These are phyloP conservation scores for Incurvaria masculella DNA, from an alignment of 2,888 invertebrate genomes.

Conservation along the genomic window DNA sequence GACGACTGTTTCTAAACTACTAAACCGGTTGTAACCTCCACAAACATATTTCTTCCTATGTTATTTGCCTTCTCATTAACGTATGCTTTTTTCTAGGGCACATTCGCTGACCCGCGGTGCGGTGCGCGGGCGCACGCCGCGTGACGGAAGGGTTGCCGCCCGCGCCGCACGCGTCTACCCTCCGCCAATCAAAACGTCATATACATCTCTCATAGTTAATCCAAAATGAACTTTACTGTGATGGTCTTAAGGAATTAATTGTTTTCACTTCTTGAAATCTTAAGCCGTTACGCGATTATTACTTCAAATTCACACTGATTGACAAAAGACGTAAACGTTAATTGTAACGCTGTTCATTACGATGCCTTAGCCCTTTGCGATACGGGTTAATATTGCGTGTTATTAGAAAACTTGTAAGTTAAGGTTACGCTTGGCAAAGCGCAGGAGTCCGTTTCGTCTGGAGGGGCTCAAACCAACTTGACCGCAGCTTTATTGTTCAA, in stretches of 20 bases:
- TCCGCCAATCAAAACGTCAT: too few species aligned
- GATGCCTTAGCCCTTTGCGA: too few species aligned
- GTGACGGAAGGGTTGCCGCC: conserved; percentile 41
- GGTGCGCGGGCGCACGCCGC: conserved; percentile 30
- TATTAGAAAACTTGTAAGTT: too few species aligned
- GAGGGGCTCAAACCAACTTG: not conserved
- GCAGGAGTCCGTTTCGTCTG: not conserved
- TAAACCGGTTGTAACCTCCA: not conserved
- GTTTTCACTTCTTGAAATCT: too few species aligned
- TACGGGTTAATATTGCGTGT: too few species aligned
- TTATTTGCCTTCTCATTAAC: conserved; percentile 37
- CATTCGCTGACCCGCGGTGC: not conserved
- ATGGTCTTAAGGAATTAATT: too few species aligned
- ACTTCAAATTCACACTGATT: too few species aligned
- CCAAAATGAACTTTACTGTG: too few species aligned
- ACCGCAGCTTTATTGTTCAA: not conserved
- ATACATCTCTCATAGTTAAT: too few species aligned
- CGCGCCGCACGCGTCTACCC: conserved; percentile 21
- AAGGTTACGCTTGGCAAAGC: not conserved
- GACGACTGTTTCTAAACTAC: not conserved
- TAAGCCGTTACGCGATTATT: too few species aligned
- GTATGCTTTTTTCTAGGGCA: not conserved
- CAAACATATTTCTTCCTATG: not conserved
- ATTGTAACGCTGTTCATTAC: too few species aligned
- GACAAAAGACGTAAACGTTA: too few species aligned